Conservation (phyloP, 2,797 vertebrate genomes). For the Bufotes viridis region DNA sequence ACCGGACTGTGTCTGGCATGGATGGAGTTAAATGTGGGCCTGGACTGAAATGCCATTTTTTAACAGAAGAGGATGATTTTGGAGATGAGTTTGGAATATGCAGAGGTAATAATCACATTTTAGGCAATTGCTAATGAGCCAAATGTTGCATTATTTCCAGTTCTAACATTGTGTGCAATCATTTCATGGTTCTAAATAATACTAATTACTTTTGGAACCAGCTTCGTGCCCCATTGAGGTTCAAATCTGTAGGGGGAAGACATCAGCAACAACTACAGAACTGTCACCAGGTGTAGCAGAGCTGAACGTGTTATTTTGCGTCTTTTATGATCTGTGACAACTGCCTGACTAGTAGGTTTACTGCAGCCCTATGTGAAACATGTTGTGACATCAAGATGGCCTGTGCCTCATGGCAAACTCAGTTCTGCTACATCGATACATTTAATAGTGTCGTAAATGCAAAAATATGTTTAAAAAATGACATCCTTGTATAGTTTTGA, state of each 20-base stretch:
- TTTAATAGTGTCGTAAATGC: not conserved
- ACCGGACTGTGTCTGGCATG: slow-evolving; percentile 96
- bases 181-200: not conserved
- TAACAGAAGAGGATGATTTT: slow-evolving; percentile 96
- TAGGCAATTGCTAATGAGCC: not conserved
- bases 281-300: not conserved
- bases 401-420: not conserved
- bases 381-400: not conserved
- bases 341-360: not conserved
- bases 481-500: not conserved
- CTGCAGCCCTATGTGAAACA: not conserved
- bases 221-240: not conserved
- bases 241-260: not conserved
- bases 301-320: not conserved
- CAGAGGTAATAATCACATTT: slow-evolving; percentile 83
- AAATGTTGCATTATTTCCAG: not conserved
- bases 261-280: not conserved
- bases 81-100: slow-evolving; percentile 97
- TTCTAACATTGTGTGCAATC: not conserved
- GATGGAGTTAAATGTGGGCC: slow-evolving; percentile 98
- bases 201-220: not conserved
- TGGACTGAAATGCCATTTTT: slow-evolving; percentile 94
- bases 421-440: not conserved
- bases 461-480: not conserved
- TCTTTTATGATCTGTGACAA: not conserved